These are phyloP conservation scores for Zaprionus nigranus DNA, from an alignment of 1,140 invertebrate genomes.

Conservation along the genomic window DNA sequence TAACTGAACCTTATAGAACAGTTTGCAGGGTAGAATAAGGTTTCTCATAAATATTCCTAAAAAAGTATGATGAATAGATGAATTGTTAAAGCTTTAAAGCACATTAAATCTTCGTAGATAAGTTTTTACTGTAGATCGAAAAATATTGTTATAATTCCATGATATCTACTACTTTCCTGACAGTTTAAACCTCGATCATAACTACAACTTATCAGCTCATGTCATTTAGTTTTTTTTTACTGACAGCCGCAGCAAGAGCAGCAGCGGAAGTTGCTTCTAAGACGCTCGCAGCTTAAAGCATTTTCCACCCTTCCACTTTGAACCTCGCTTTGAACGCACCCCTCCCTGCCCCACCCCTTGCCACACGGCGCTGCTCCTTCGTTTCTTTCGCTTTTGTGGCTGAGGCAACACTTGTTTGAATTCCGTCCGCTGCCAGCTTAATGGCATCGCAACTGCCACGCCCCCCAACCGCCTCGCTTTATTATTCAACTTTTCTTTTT, in stretches of 20 bases:
- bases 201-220: background rate
- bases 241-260: constrained; percentile 1
- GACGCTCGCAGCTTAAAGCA: constrained; percentile 23
- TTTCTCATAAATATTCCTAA: no score
- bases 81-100: background rate
- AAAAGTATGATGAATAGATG: no score
- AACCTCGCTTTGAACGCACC: background rate
- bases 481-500: constrained; percentile 18
- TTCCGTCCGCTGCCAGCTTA: constrained; percentile 32
- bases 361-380: background rate
- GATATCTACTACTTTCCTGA: no score
- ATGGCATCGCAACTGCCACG: constrained; percentile 31
- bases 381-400: constrained; percentile 12
- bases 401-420: constrained; percentile 52
- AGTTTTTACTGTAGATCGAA: no score
- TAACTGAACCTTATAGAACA: no score
- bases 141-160: no score
- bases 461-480: constrained; percentile 1
- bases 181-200: background rate
- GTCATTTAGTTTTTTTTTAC: constrained; percentile 11
- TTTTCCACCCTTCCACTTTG: background rate
- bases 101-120: no score
- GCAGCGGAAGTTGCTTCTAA: constrained; percentile 34
- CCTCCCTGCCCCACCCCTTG: background rate
- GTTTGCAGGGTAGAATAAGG: no score